Evolutionary conservation across 2,888 invertebrate genomes (phyloP), one percentile per base, ranked within the genome.

Genomic region (Branchinecta sandiegonensis): DNA sequence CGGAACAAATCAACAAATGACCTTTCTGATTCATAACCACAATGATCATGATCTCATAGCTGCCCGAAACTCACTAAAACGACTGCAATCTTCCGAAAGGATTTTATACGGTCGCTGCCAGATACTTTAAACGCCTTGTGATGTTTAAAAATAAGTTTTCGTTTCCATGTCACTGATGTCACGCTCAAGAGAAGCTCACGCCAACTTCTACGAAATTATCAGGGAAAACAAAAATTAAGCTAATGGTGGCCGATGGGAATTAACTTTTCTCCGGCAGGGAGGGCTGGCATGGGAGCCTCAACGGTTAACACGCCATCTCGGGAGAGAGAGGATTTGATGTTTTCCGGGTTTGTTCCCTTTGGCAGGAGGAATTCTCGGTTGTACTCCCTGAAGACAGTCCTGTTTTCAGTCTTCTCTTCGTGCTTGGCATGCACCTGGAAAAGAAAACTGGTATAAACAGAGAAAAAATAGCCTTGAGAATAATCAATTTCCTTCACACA

Each of bases 361-460:
- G 96, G 97, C 78, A 97, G 81, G 78, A 95, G 83, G 83, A 96
- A 97, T 81, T 95, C 95, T 73, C 94, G 86, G 80, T 95, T 95
- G 85, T 96, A 97, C 80, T 97, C 96, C 80, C 95, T 86, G 84
- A 94, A 96, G 71, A 95, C 93, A 65, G 93, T 92, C 81, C 94
- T 93, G 77, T 90, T 92, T 80, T 94, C 93, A 67, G 91, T 87
- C 81, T 95, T 95, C 81, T 97, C 96, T 80, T 97, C 95, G 81
- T 97, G 97, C 80, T 94, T 94, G 71, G 96, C 96, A 78, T 95
- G 93, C 67, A 95, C 94, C 93, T 94, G 80, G 67, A 83, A 81
- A 74, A 71, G 71, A 74, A 73, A 71, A 69, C 67, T 11, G 14
- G 71, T 71, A 71, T 67, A 69, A 68, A 70, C 47, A 23, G 56